These are phyloP conservation scores for Nemotelus nigrinus DNA, from an alignment of 2,888 invertebrate genomes.

Conservation along the genomic window DNA sequence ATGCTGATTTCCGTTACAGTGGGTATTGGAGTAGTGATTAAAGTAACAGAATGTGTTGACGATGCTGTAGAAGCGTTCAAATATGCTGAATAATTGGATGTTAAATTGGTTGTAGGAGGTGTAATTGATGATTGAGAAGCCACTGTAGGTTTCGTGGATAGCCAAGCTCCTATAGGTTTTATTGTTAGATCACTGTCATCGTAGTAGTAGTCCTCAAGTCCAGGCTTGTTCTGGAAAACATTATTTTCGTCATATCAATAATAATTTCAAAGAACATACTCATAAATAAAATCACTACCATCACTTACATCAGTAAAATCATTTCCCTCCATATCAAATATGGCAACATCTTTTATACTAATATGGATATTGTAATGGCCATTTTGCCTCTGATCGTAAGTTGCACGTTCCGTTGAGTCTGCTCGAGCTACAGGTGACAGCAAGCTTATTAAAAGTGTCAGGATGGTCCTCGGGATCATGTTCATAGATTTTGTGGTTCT, in stretches of 20 bases:
- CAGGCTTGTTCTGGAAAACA: conserved; percentile 47
- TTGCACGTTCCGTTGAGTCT: not conserved
- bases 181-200: conserved; percentile 62
- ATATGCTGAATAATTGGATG: not conserved
- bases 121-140: conserved; percentile 44
- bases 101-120: conserved; percentile 42
- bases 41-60: not conserved
- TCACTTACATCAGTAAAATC: conserved; percentile 33
- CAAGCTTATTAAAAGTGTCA: too few species aligned
- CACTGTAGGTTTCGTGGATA: conserved; percentile 53
- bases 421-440: not conserved
- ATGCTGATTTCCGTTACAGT: too few species aligned
- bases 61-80: not conserved
- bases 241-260: not conserved
- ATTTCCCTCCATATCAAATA: conserved; percentile 72
- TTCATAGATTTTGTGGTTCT: too few species aligned
- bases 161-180: conserved; percentile 56
- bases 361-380: conserved; percentile 83
- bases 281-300: not conserved
- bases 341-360: conserved; percentile 80
- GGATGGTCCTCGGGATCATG: too few species aligned
- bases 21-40: not conserved
- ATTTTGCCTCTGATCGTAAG: conserved; percentile 77
- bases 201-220: conserved; percentile 61
- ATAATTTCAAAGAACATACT: not conserved